These are phyloP conservation scores for Diaphora mendica DNA, from an alignment of 2,888 invertebrate species.

Conservation along the genomic window DNA sequence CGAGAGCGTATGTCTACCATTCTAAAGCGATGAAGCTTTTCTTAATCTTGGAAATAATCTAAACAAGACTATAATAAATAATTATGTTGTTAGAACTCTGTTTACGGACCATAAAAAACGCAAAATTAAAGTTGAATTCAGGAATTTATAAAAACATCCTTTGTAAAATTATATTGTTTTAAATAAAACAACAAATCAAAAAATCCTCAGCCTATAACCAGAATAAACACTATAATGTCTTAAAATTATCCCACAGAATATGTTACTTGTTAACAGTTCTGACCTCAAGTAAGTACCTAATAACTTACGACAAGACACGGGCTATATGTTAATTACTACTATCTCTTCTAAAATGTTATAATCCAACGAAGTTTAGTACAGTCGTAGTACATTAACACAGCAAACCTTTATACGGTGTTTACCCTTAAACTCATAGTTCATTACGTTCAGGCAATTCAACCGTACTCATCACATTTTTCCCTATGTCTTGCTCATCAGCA, in stretches of 20 bases:
- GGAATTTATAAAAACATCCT: too few relatives aligned
- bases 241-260: neutral
- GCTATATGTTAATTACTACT: neutral
- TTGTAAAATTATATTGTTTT: too few relatives aligned
- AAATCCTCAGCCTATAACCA: neutral
- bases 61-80: too few relatives aligned
- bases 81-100: too few relatives aligned
- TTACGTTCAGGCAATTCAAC: slow-evolving; percentile 6
- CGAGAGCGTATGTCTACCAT: too few relatives aligned
- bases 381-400: neutral
- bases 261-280: neutral
- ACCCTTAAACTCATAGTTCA: neutral
- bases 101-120: too few relatives aligned
- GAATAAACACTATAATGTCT: neutral
- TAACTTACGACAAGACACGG: neutral
- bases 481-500: slow-evolving; percentile 20
- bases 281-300: neutral
- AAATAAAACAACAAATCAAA: too few relatives aligned
- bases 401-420: neutral
- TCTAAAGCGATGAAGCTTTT: too few relatives aligned
- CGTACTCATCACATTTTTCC: slow-evolving; percentile 8
- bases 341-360: neutral
- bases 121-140: too few relatives aligned
- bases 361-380: neutral
- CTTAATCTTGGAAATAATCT: too few relatives aligned